Evolutionary conservation across 1,140 invertebrate genomes (phyloP).

Genomic region (Drosophila parabipectinata): DNA sequence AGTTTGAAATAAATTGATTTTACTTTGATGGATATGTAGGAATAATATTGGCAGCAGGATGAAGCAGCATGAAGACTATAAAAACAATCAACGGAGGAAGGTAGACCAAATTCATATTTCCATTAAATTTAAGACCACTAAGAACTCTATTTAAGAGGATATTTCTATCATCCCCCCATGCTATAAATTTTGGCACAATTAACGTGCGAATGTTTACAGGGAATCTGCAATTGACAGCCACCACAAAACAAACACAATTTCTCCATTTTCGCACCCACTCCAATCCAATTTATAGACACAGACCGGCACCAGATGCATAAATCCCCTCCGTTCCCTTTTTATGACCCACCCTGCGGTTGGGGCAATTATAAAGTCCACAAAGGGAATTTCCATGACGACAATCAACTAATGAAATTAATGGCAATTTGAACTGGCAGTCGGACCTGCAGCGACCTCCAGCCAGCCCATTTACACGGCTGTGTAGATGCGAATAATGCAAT

Average conservation of each 20-base stretch:
- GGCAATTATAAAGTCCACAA: constrained; percentile 55
- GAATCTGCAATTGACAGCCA: constrained; percentile 2
- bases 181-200: background rate
- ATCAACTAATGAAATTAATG: constrained; percentile 64
- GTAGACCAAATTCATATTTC: background rate
- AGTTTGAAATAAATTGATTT: constrained; percentile 29
- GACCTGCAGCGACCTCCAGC: background rate
- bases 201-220: background rate
- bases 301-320: constrained; percentile 28
- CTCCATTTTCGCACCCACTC: constrained; percentile 40
- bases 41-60: constrained; percentile 5
- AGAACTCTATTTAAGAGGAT: background rate
- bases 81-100: constrained; percentile 7
- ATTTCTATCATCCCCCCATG: background rate
- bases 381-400: constrained; percentile 61
- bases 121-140: background rate
- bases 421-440: constrained; percentile 42
- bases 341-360: constrained; percentile 20
- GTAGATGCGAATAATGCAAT: constrained; percentile 41
- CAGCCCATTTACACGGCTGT: constrained; percentile 9
- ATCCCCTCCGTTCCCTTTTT: constrained; percentile 12
- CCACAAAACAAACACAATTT: constrained; percentile 35
- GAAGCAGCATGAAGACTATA: background rate
- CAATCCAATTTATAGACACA: constrained; percentile 21
- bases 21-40: constrained; percentile 34